A percentile compares a stretch with the other conserved stretches of the same genome.
These are phyloP conservation scores for Larimichthys crocea DNA, from an alignment of 2,113 vertebrate species.

Conservation along the genomic window DNA sequence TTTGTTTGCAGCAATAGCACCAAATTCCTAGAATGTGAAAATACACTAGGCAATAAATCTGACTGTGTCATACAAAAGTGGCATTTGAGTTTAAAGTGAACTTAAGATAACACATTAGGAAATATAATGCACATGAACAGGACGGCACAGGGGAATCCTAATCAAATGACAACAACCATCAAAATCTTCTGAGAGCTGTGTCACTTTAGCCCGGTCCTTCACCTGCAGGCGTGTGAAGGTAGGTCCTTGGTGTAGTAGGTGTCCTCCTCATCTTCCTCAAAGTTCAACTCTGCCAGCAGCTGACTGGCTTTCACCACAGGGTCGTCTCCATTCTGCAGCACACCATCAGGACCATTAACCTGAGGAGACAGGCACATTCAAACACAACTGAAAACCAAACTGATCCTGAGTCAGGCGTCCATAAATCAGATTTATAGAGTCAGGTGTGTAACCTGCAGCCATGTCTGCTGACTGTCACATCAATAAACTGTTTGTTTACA, in stretches of 20 bases:
- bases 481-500: neutral
- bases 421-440: neutral
- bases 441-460: neutral
- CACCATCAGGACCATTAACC: constrained; percentile 92
- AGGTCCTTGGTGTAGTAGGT: constrained; percentile 97
- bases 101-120: no score
- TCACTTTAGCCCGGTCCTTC: constrained; percentile 67
- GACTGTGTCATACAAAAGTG: no score
- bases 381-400: neutral
- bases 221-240: constrained; percentile 96
- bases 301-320: constrained; percentile 92
- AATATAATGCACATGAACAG: neutral
- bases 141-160: no score
- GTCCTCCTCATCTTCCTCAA: constrained; percentile 97
- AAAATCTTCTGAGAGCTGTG: neutral
- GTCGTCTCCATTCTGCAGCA: constrained; percentile 94
- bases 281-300: constrained; percentile 94
- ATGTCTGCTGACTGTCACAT: neutral
- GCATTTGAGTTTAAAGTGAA: no score
- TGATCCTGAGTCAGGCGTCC: neutral
- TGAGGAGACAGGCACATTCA: constrained; percentile 53
- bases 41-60: no score
- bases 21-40: no score
- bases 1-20: no score
- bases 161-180: neutral